Evolutionary conservation across 2,888 invertebrate genomes (phyloP).

Genomic region (Ceraclea dissimilis): DNA sequence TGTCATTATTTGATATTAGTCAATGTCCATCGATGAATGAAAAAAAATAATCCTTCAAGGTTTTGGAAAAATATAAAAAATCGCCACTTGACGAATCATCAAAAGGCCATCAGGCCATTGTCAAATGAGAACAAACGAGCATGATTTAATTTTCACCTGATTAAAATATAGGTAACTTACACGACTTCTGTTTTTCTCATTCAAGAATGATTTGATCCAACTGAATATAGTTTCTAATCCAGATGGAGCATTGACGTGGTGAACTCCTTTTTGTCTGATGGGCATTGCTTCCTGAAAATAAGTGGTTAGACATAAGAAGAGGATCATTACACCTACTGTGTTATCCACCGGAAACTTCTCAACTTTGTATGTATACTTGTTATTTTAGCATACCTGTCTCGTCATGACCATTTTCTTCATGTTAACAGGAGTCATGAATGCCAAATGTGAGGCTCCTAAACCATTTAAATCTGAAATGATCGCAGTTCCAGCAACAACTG

Average conservation of each 20-base stretch:
- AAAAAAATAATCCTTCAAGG: no score
- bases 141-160: no score
- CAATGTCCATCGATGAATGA: no score
- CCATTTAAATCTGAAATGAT: slow-evolving; percentile 46
- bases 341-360: no score
- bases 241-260: slow-evolving; percentile 49
- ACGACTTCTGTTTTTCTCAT: slow-evolving; percentile 49
- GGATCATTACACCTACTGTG: no score
- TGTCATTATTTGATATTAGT: no score
- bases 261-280: slow-evolving; percentile 49
- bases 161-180: slow-evolving; percentile 33
- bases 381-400: slow-evolving; percentile 32
- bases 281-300: slow-evolving; percentile 50
- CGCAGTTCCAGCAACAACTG: slow-evolving; percentile 39
- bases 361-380: no score
- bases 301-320: neutral
- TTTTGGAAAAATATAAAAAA: no score
- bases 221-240: slow-evolving; percentile 50
- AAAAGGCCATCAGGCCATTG: no score
- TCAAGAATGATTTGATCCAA: slow-evolving; percentile 46
- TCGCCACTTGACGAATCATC: no score
- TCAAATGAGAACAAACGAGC: no score
- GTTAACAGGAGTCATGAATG: slow-evolving; percentile 44
- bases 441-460: slow-evolving; percentile 42
- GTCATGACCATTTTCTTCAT: slow-evolving; percentile 45